Conservation (phyloP, 1,140 invertebrate species). For the Zaprionus taronus region DNA sequence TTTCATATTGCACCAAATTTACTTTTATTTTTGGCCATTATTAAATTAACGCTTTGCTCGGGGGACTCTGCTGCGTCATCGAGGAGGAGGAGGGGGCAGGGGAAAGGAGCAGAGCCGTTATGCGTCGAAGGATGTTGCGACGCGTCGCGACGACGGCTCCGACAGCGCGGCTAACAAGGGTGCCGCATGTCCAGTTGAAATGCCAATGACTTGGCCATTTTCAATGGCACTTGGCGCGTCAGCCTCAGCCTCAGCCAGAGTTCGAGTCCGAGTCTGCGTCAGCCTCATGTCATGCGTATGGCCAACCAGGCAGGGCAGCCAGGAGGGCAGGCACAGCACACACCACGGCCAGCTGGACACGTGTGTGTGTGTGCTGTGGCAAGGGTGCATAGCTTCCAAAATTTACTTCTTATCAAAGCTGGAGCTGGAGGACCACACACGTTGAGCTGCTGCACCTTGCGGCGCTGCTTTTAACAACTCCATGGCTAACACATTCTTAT, state of each 20-base stretch:
- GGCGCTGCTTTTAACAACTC: constrained; percentile 78
- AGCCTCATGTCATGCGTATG: constrained; percentile 61
- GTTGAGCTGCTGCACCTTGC: constrained; percentile 52
- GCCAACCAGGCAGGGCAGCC: constrained; percentile 41
- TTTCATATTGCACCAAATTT: constrained; percentile 69
- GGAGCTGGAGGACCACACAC: constrained; percentile 65
- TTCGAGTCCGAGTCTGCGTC: constrained; percentile 28
- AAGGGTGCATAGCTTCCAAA: constrained; percentile 42
- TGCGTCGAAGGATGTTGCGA: constrained; percentile 77
- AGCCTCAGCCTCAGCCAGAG: constrained; percentile 32
- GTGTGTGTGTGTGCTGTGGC: background rate
- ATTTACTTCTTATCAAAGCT: constrained; percentile 70
- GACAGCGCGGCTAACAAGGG: constrained; percentile 73
- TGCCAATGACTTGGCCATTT: constrained; percentile 81
- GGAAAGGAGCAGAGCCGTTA: constrained; percentile 62
- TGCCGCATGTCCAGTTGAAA: constrained; percentile 82
- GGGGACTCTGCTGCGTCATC: constrained; percentile 69
- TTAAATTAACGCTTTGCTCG: constrained; percentile 75
- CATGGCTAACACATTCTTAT: constrained; percentile 71
- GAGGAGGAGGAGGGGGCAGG: background rate
- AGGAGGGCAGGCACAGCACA: background rate
- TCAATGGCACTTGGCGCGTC: constrained; percentile 78
- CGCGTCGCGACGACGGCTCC: constrained; percentile 61
- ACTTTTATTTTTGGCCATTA: constrained; percentile 67
- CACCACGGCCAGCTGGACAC: constrained; percentile 34